phyloP scores from a whole-genome alignment of 2,113 vertebrate species.

The Periophthalmus modestus region DNA sequence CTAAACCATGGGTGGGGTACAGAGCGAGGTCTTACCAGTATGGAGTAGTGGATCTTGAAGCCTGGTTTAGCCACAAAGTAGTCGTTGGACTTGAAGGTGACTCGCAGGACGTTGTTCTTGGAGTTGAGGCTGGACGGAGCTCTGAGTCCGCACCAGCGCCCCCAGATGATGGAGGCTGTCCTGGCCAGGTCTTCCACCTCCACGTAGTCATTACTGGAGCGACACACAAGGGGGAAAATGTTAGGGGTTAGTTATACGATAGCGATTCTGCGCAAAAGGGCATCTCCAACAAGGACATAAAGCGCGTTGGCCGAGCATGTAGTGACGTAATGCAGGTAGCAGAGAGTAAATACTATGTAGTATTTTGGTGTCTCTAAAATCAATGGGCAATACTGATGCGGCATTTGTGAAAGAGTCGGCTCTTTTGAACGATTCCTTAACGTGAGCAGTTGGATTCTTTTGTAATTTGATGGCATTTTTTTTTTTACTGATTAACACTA shows the following conservation, averaged over 20 bases:
- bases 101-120: constrained; percentile 87
- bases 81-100: constrained; percentile 96
- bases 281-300: too few relatives aligned
- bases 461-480: too few relatives aligned
- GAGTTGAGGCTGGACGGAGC: constrained; percentile 88
- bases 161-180: constrained; percentile 89
- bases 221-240: not conserved
- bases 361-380: too few relatives aligned
- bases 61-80: constrained; percentile 97
- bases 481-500: too few relatives aligned
- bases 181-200: constrained; percentile 93
- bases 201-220: constrained; percentile 92
- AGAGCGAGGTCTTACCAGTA: constrained; percentile 82
- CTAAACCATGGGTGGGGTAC: not conserved
- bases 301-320: too few relatives aligned
- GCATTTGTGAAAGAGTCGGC: too few relatives aligned
- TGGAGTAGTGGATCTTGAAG: constrained; percentile 91
- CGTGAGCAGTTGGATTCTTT: too few relatives aligned
- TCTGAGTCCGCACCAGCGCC: constrained; percentile 94
- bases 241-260: not conserved
- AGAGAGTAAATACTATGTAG: too few relatives aligned
- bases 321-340: too few relatives aligned
- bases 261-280: too few relatives aligned
- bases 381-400: too few relatives aligned
- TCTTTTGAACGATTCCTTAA: too few relatives aligned